phyloP scores from a whole-genome alignment of 2,113 vertebrate species.

The Pyxicephalus adspersus region DNA sequence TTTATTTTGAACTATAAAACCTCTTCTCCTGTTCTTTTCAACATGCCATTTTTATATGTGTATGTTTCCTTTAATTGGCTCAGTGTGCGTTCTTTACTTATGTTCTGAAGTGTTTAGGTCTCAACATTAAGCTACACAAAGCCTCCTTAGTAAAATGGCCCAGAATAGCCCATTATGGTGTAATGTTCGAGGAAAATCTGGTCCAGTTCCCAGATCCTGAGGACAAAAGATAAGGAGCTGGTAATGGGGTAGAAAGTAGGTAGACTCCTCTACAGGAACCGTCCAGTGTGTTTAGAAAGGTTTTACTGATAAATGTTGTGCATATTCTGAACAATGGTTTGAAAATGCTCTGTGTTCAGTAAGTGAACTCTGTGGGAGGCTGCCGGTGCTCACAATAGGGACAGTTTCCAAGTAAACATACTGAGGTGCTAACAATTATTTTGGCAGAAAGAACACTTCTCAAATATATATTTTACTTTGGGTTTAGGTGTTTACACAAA shows the following conservation, averaged over 20 bases:
- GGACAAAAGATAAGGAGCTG: constrained; percentile 22
- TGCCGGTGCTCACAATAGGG: background rate
- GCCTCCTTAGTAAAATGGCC: constrained; percentile 1
- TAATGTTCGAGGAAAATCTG: constrained; percentile 18
- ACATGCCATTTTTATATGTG: background rate
- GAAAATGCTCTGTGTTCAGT: background rate
- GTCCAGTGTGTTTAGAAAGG: background rate
- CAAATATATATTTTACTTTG: no score
- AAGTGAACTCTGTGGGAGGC: constrained; percentile 4
- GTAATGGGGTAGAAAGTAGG: constrained; percentile 16
- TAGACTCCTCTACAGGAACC: background rate
- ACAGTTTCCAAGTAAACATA: background rate
- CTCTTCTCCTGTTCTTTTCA: background rate
- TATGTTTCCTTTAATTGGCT: constrained; percentile 46
- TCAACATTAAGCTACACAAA: background rate
- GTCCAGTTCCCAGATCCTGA: constrained; percentile 42
- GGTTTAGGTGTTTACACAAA: no score
- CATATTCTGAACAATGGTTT: background rate
- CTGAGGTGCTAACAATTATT: no score
- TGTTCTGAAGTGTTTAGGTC: constrained; percentile 15
- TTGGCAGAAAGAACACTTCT: no score
- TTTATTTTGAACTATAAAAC: background rate
- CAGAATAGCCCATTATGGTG: background rate
- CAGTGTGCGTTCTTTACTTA: constrained; percentile 3
- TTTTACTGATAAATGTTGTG: constrained; percentile 3